These are phyloP conservation scores for Volucella inflata DNA, from an alignment of 2,888 invertebrate species.

Conservation along the genomic window DNA sequence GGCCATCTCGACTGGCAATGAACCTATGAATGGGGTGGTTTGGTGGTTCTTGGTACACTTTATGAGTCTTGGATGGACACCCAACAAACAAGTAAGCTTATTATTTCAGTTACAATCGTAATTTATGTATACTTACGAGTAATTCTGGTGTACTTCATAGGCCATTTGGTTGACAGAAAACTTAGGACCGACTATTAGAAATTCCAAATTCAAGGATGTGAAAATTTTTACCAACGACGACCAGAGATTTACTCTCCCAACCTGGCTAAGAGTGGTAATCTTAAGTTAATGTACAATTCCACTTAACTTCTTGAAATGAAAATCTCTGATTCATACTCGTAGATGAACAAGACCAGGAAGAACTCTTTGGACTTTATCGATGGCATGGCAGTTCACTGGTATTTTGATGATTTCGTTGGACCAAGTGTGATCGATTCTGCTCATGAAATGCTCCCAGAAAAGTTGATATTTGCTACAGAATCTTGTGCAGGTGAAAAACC, in stretches of 20 bases:
- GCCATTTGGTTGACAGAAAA: slow-evolving; percentile 88
- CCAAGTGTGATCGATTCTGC: slow-evolving; percentile 86
- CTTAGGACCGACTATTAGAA: slow-evolving; percentile 90
- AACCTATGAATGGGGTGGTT: slow-evolving; percentile 89
- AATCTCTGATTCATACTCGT: slow-evolving; percentile 73
- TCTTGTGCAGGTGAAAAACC: slow-evolving; percentile 88
- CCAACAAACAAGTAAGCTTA: slow-evolving; percentile 84
- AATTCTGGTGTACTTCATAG: slow-evolving; percentile 80
- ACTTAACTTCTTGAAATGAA: not conserved
- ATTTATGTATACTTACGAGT: too few species aligned
- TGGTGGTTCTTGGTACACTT: slow-evolving; percentile 85
- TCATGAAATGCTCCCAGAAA: slow-evolving; percentile 87
- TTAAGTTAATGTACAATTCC: too few species aligned
- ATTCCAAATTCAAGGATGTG: slow-evolving; percentile 85
- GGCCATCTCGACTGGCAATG: slow-evolving; percentile 95
- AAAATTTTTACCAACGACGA: slow-evolving; percentile 91
- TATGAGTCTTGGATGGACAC: slow-evolving; percentile 91
- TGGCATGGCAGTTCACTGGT: slow-evolving; percentile 94
- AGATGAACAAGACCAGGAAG: slow-evolving; percentile 85
- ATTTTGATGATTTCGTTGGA: slow-evolving; percentile 87
- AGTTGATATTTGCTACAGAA: slow-evolving; percentile 92
- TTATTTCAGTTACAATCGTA: not conserved
- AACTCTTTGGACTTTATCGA: slow-evolving; percentile 87
- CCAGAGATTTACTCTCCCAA: slow-evolving; percentile 87
- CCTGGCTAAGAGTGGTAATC: slow-evolving; percentile 87